phyloP scores from a whole-genome alignment of 1,140 invertebrate species.

The Microplitis mediator region DNA sequence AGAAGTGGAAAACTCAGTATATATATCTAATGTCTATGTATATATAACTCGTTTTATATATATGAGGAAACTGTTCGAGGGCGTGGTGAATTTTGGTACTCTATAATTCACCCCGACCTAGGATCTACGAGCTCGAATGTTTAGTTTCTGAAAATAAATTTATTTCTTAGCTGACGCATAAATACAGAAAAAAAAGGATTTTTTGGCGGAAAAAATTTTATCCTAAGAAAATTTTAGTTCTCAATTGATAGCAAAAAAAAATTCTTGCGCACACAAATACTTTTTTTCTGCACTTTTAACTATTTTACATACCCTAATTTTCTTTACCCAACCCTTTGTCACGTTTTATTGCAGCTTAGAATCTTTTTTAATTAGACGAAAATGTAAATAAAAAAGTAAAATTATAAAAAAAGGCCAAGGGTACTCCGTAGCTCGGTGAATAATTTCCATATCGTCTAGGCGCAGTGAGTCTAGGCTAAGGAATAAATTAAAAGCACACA shows the following conservation, averaged over 20 bases:
- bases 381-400: no score
- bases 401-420: no score
- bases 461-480: background rate
- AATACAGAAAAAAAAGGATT: background rate
- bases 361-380: no score
- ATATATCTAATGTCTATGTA: background rate
- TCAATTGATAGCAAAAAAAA: background rate
- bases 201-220: no score
- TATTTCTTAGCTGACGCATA: background rate
- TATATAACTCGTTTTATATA: background rate
- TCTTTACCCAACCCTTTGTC: no score
- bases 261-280: background rate
- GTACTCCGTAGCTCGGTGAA: background rate
- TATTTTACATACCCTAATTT: no score
- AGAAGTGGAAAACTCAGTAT: background rate
- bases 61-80: slow-evolving; percentile 21
- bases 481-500: background rate
- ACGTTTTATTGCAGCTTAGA: no score
- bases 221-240: no score
- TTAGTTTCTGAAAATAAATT: slow-evolving; percentile 3
- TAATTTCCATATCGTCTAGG: slow-evolving; percentile 1
- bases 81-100: slow-evolving; percentile 29
- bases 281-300: no score
- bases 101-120: slow-evolving; percentile 27
- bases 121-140: slow-evolving; percentile 17